These are phyloP conservation scores for Pyrgilauda ruficollis DNA, from an alignment of 2,113 vertebrate genomes.

Conservation along the genomic window DNA sequence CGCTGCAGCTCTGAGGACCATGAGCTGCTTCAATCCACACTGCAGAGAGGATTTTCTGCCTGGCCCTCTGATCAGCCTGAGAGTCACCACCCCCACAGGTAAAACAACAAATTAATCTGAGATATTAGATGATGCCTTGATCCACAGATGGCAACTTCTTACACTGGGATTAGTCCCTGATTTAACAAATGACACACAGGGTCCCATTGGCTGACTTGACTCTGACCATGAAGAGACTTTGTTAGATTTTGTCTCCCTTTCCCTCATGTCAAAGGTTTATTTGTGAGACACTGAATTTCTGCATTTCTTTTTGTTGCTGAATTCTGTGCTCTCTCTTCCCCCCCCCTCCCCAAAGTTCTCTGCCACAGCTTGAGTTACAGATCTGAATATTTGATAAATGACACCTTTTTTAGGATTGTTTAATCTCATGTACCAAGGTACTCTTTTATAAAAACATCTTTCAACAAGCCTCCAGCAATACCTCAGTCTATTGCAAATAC, in stretches of 20 bases:
- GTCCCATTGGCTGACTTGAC: not conserved
- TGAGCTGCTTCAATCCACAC: not conserved
- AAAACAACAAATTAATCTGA: not conserved
- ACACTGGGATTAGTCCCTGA: not conserved
- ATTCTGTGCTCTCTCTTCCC: not conserved
- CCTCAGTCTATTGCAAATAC: not conserved
- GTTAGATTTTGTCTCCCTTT: not conserved
- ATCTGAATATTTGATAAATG: conserved; percentile 21
- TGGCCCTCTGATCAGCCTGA: not conserved
- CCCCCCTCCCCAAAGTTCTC: not conserved
- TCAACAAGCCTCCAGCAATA: not conserved
- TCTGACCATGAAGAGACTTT: not conserved
- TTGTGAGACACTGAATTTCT: not conserved
- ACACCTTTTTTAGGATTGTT: not conserved
- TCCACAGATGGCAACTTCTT: not conserved
- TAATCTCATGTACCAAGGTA: not conserved
- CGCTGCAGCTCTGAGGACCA: accelerated
- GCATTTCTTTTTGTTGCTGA: not conserved
- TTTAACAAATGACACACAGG: not conserved
- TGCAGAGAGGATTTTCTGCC: not conserved
- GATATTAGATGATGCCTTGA: not conserved
- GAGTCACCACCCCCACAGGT: not conserved
- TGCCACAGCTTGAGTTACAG: not conserved
- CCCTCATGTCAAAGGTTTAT: not conserved
- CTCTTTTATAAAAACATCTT: not conserved